phyloP scores from a whole-genome alignment of 2,113 vertebrate genomes.

The Typhlomys cinereus region DNA sequence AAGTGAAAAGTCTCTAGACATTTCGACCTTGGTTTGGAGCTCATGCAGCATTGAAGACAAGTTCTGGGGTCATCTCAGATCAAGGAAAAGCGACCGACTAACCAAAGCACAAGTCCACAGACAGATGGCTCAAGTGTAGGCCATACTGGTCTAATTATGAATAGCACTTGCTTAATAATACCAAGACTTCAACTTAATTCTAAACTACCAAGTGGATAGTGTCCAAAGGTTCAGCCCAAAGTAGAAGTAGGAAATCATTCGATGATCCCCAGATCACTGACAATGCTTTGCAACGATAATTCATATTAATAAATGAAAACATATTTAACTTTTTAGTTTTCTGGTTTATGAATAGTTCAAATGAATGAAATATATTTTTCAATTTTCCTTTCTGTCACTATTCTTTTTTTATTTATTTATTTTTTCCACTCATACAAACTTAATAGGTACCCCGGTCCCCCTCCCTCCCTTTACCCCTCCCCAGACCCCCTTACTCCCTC shows the following conservation, averaged over 20 bases:
- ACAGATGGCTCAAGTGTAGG: neutral
- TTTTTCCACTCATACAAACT: no score
- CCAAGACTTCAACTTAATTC: neutral
- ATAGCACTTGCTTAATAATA: neutral
- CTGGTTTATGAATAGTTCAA: neutral
- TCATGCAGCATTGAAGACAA: neutral
- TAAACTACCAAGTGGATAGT: neutral
- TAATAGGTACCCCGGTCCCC: no score
- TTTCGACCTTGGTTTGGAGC: neutral
- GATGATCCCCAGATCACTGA: neutral
- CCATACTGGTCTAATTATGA: neutral
- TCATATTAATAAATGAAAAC: slow-evolving; percentile 39
- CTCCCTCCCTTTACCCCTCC: no score
- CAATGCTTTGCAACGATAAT: neutral
- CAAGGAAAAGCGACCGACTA: neutral
- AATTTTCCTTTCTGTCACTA: neutral
- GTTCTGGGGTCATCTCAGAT: neutral
- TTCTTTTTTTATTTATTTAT: no score
- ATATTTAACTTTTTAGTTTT: neutral
- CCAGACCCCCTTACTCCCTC: no score
- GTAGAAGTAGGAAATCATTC: neutral
- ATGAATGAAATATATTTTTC: slow-evolving; percentile 26
- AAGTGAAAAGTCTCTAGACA: neutral
- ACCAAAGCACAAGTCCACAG: neutral
- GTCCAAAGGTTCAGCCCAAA: neutral